Evolutionary conservation across 2,888 invertebrate genomes (phyloP), one percentile per base, ranked within the genome.

Genomic region (Melangyna quadrimaculata): DNA sequence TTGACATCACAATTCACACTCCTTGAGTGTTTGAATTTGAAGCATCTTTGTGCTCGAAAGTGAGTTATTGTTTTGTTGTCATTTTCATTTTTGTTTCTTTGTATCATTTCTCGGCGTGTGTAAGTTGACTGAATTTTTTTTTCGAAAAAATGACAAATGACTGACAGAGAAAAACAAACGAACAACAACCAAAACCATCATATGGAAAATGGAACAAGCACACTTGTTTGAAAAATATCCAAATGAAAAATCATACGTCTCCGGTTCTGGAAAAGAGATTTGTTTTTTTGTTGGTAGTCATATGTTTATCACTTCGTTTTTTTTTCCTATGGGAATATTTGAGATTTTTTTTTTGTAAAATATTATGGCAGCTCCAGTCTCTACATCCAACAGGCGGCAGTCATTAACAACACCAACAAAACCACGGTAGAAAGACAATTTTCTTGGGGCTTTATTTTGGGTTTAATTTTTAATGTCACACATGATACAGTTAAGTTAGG

Each of bases 211-310:
- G 17, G 24, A 24, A 35, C 14, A 37, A 22, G 9, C 12, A 75
- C 80, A 75, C 67, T 79, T 79, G 84, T 55, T 82, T 55, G 22
- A 78, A 78, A 78, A 29, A 14, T 72, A 61, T 84, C 84, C 43
- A 55, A 75, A 84, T 84, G 84, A 84, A 72, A 80, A 72, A 84
- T 84, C 72, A 72, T 84, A 69, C 37, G 53, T 84, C 83, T 74
- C 71, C 61, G 71, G 71, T 75, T 48, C 17, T 17, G 57, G 45
- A 55, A 57, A 75, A 51, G 45, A 48, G 6, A 32, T 69, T n/a
- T n/a, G n/a, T 57, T 19, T 59, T 43, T 65, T 19, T 45, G 8
- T 7, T 43, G 4, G 40, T n/a, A n/a, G n/a, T n/a, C 5, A 3
- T 14, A 4, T 37, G n/a, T 7, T 2, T 17, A 3, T 19, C 10